Evolutionary conservation across 1,140 invertebrate species (phyloP).

Genomic region (Varroa destructor): DNA sequence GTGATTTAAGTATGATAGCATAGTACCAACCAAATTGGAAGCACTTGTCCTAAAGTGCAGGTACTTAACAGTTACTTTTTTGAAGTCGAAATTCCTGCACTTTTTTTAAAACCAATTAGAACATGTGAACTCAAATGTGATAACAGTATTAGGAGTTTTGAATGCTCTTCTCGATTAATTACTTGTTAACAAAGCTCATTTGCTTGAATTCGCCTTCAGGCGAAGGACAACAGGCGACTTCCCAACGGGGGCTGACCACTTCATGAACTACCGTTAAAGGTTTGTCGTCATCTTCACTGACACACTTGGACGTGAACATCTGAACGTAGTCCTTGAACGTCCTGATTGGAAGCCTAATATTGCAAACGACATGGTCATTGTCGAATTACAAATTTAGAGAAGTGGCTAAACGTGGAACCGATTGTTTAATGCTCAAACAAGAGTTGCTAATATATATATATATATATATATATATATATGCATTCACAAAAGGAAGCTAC

Average conservation of each 20-base stretch:
- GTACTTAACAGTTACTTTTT: no score
- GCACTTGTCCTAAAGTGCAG: no score
- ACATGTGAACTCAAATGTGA: no score
- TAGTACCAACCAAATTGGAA: no score
- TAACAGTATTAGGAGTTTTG: no score
- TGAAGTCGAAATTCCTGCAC: no score
- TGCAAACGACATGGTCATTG: not conserved
- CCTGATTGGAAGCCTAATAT: slow-evolving; percentile 45
- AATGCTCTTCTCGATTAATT: not conserved
- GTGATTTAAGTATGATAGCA: no score
- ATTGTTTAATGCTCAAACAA: not conserved
- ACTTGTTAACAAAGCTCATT: slow-evolving; percentile 87
- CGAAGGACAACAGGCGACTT: slow-evolving; percentile 80
- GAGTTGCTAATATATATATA: no score
- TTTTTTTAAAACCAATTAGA: no score
- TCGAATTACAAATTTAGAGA: slow-evolving; percentile 11
- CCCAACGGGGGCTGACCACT: slow-evolving; percentile 73
- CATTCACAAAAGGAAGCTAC: no score
- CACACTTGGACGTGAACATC: slow-evolving; percentile 61
- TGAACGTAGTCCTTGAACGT: slow-evolving; percentile 95
- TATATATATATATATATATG: no score
- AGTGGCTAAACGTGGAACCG: not conserved
- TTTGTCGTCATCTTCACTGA: slow-evolving; percentile 63
- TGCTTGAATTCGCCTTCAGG: slow-evolving; percentile 82
- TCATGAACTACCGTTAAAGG: slow-evolving; percentile 80